These are phyloP conservation scores for Hyperoplus lanceolatus DNA, from an alignment of 2,797 vertebrate species.

Conservation along the genomic window DNA sequence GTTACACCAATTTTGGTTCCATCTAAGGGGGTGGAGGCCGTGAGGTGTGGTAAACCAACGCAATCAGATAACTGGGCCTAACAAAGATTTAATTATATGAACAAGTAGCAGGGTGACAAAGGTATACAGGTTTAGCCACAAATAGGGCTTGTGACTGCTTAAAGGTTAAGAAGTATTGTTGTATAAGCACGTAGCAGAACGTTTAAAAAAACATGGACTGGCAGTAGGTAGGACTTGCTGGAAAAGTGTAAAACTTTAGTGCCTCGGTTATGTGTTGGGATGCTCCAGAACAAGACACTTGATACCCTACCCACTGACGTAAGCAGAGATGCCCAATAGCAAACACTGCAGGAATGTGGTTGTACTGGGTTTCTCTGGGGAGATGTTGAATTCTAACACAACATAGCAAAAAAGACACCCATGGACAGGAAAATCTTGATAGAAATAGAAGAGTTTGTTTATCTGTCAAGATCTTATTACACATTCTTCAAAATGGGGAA, in stretches of 20 bases:
- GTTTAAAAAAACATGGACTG: slow-evolving; percentile 7
- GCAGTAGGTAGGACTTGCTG: background rate
- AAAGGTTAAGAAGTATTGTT: slow-evolving; percentile 23
- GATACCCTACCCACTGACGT: background rate
- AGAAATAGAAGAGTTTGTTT: background rate
- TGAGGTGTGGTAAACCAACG: slow-evolving; percentile 25
- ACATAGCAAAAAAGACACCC: background rate
- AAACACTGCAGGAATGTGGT: slow-evolving; percentile 48
- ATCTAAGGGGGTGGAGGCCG: slow-evolving; percentile 21
- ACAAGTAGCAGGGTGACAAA: slow-evolving; percentile 5
- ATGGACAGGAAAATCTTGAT: background rate
- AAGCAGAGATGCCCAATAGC: background rate
- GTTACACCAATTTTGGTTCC: slow-evolving; percentile 19
- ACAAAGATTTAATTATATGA: background rate
- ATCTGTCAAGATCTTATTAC: background rate
- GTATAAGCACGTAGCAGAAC: slow-evolving; percentile 1
- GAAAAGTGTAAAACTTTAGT: background rate
- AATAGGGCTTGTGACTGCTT: slow-evolving; percentile 28
- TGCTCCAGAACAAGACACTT: slow-evolving; percentile 19
- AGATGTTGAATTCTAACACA: slow-evolving; percentile 14
- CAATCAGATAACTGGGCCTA: slow-evolving; percentile 22
- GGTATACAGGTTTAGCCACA: background rate
- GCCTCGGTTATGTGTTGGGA: background rate
- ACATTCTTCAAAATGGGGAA: background rate
- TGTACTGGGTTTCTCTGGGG: slow-evolving; percentile 28